phyloP scores from a whole-genome alignment of 1,140 invertebrate species.

The Chelonus insularis region DNA sequence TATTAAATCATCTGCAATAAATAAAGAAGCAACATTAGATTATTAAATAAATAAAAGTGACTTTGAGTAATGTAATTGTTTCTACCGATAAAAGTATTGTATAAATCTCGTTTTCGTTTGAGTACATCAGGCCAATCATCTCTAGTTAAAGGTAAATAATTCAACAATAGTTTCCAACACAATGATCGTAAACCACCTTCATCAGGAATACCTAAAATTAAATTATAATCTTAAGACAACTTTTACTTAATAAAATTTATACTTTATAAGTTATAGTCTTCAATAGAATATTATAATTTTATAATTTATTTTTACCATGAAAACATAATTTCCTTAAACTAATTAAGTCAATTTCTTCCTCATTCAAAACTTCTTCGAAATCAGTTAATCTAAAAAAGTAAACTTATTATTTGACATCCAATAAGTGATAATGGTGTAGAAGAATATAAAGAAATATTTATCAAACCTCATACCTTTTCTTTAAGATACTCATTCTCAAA shows the following conservation, averaged over 20 bases:
- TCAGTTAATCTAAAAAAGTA: slow-evolving; percentile 68
- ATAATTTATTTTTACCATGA: slow-evolving; percentile 65
- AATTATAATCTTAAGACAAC: slow-evolving; percentile 18
- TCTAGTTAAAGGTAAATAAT: slow-evolving; percentile 75
- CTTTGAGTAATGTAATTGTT: slow-evolving; percentile 6
- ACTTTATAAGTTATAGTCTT: not conserved
- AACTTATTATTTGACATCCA: not conserved
- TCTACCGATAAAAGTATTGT: slow-evolving; percentile 82
- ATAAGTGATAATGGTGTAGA: not conserved
- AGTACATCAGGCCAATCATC: slow-evolving; percentile 69
- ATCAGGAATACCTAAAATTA: slow-evolving; percentile 76
- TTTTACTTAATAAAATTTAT: slow-evolving; percentile 18
- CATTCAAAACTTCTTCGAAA: slow-evolving; percentile 69
- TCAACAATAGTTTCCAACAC: slow-evolving; percentile 82
- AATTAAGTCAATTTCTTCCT: slow-evolving; percentile 70
- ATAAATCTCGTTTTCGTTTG: slow-evolving; percentile 72
- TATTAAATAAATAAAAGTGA: not conserved
- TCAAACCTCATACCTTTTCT: slow-evolving; percentile 17
- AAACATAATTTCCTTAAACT: slow-evolving; percentile 72
- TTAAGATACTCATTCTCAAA: slow-evolving; percentile 16
- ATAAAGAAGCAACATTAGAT: not conserved
- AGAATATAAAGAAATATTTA: not conserved
- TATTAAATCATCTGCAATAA: slow-evolving; percentile 75
- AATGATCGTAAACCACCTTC: slow-evolving; percentile 74
- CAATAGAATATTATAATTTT: too few species aligned